Evolutionary conservation across 2,888 invertebrate species (phyloP), one percentile per base, ranked within the genome.

Genomic region (Drosophila anomalipes): DNA sequence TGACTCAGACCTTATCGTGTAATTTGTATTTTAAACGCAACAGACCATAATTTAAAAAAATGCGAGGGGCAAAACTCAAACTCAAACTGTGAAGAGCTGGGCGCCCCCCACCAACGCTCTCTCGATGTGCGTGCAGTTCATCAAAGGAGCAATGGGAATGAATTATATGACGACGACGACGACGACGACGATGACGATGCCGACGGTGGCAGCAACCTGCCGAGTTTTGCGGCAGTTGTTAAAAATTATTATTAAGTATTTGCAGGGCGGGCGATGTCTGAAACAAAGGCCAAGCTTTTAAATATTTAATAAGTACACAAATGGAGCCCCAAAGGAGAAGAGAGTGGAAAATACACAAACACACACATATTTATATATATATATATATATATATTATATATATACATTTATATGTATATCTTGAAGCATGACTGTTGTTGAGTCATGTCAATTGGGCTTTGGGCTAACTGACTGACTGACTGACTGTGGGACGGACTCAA

Each of bases 231-330:
- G 80, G 71, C 79, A 79, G 83, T 81, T 81, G 83, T 74, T 77
- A 77, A 85, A 89, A 81, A 86, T 83, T 85, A 83, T 86, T 86
- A 86, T 89, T 87, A 86, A 86, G 86, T 88, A 86, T 90, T 86
- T 86, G 86, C 81, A 79, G 73, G 79, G 67, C 79, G 26, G 61
- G 57, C 72, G 65, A 69, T 61, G 74, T 70, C 74, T 74, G 77
- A 86, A 90, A 86, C 86, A 86, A 86, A 86, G 86, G 83, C 83
- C 86, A 90, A 83, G 90, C 86, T 90, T 79, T 86, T 90, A 90
- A 86, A 86, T 86, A 90, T 86, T 90, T 86, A 86, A 86, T 86
- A 88, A 86, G 88, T 79, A 80, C 78, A 87, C 86, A 89, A 78
- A 77, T 77, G 75, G 49, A 54, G 56, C 19, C 69, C 65, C 69